A percentile compares a stretch with the other conserved stretches of the same genome.
phyloP scores from a whole-genome alignment of 2,888 invertebrate species.

The Meta bourneti region DNA sequence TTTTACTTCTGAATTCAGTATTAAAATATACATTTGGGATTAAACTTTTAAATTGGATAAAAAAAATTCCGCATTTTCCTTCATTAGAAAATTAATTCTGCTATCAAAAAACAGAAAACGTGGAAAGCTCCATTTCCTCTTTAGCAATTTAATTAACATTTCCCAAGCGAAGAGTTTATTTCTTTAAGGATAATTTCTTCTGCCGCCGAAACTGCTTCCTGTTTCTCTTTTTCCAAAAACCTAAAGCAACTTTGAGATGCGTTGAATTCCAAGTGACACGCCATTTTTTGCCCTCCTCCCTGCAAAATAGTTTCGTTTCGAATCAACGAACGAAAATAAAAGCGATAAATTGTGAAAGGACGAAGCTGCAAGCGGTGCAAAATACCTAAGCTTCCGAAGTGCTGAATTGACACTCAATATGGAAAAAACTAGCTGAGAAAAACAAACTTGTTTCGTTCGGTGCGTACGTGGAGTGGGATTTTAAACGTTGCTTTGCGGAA shows the following conservation, averaged over 20 bases:
- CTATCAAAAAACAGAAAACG: neutral
- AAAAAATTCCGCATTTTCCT: neutral
- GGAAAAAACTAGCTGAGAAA: neutral
- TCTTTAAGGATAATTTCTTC: neutral
- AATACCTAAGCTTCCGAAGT: conserved; percentile 27
- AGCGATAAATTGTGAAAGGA: neutral
- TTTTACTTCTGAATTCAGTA: neutral
- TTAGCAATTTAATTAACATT: neutral
- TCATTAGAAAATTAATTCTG: neutral
- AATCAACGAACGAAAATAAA: neutral
- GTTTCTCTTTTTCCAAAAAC: neutral
- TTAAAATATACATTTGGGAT: neutral
- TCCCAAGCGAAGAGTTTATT: neutral
- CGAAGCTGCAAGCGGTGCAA: conserved; percentile 9
- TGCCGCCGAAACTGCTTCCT: neutral
- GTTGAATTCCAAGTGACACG: conserved; percentile 16
- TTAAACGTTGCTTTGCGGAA: conserved; percentile 2
- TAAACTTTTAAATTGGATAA: neutral
- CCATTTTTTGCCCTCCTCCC: neutral
- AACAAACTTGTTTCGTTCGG: conserved; percentile 25
- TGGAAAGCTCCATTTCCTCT: neutral
- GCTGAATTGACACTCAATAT: conserved; percentile 10
- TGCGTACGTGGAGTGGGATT: conserved; percentile 22
- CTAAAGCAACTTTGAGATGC: neutral
- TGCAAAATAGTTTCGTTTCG: conserved; percentile 21